Conservation (phyloP, 2,888 invertebrate species). For the Lochmaea crataegi region DNA sequence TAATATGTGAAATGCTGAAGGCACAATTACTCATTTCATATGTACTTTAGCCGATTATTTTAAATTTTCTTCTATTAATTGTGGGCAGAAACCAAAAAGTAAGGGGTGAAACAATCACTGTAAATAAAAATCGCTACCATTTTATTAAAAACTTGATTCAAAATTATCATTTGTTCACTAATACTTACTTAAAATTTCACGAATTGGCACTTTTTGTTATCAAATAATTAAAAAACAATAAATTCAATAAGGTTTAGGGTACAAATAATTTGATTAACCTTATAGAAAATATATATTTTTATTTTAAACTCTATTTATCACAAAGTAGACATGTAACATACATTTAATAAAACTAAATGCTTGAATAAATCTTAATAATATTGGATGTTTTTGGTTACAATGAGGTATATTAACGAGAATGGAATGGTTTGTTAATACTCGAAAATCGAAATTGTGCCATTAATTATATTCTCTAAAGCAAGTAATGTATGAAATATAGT, state of each 20-base stretch:
- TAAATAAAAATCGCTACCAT: no score
- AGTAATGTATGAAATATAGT: not conserved
- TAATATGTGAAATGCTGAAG: no score
- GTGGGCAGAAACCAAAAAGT: no score
- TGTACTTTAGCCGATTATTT: no score
- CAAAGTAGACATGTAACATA: constrained; percentile 16
- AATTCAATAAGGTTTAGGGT: constrained; percentile 4
- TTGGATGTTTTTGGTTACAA: constrained; percentile 25
- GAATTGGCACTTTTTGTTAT: not conserved
- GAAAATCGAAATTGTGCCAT: not conserved
- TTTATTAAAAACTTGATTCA: no score
- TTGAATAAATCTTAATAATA: constrained; percentile 10
- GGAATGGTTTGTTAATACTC: constrained; percentile 9
- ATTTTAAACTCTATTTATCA: constrained; percentile 22
- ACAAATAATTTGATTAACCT: constrained; percentile 14
- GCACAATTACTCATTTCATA: no score
- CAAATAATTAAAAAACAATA: not conserved
- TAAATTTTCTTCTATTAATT: no score
- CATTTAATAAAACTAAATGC: not conserved
- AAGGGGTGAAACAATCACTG: no score
- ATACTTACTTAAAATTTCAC: not conserved
- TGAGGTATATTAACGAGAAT: constrained; percentile 21
- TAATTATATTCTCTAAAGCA: not conserved
- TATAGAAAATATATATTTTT: constrained; percentile 25
- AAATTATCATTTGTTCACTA: not conserved